A percentile compares a stretch with the other conserved stretches of the same genome.
Evolutionary conservation across 2,797 vertebrate genomes (phyloP).

Genomic region (Alcedo atthis): DNA sequence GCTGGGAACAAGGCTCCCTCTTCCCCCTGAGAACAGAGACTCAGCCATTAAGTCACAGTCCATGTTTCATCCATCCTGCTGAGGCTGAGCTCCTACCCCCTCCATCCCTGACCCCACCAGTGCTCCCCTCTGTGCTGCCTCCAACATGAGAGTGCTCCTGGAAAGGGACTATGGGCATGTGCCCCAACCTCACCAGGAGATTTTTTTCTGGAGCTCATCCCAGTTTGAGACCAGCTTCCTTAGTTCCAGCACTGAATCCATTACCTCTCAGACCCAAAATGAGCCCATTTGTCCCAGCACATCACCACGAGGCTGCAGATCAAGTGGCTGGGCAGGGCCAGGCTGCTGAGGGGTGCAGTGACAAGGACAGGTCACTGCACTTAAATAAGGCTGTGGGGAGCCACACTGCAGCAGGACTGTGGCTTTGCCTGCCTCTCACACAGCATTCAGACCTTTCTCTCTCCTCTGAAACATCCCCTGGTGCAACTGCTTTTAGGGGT

Average conservation of each 20-base stretch:
- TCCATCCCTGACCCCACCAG: background rate
- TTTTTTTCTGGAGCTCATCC: background rate
- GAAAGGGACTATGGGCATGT: fast-evolving
- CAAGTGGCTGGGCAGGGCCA: background rate
- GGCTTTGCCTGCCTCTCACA: fast-evolving
- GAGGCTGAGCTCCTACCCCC: background rate
- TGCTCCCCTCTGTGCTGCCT: background rate
- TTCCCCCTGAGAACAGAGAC: fast-evolving
- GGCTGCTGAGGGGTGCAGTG: background rate
- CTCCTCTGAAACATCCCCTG: background rate
- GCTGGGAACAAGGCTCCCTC: background rate
- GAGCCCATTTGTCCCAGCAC: background rate
- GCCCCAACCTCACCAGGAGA: fast-evolving
- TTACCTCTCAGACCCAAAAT: background rate
- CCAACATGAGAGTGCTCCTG: background rate
- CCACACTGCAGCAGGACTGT: fast-evolving
- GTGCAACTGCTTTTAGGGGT: background rate
- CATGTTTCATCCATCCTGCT: background rate
- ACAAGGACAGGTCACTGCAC: background rate
- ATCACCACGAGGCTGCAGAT: fast-evolving
- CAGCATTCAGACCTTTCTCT: background rate
- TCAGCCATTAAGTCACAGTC: background rate
- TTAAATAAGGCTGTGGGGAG: background rate
- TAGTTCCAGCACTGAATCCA: background rate
- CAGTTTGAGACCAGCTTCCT: background rate